Percentiles rank a stretch among this genome's conserved stretches.
Conservation (phyloP, 2,113 vertebrate genomes). For the Mastomys coucha region DNA sequence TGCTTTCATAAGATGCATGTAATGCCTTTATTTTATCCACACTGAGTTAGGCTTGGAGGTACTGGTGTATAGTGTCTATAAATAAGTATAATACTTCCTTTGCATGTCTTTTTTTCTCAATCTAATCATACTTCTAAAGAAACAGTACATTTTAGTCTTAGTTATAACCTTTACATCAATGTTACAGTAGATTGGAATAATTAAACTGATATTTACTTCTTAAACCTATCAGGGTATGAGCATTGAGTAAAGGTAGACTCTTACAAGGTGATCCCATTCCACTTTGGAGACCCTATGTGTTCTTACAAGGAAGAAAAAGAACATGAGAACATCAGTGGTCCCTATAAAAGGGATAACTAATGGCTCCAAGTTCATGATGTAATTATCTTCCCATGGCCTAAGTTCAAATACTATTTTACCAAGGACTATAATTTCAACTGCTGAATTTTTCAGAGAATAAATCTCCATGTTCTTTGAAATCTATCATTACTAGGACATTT, state of each 20-base stretch:
- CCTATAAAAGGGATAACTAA: not conserved
- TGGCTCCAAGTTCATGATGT: not conserved
- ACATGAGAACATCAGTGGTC: not conserved
- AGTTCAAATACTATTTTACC: rapidly evolving
- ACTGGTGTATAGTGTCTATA: rapidly evolving
- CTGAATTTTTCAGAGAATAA: not conserved
- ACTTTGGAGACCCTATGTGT: not conserved
- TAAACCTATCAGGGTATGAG: not conserved
- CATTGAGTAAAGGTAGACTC: not conserved
- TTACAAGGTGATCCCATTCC: rapidly evolving
- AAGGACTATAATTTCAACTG: not conserved
- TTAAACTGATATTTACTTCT: not conserved
- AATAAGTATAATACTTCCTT: not conserved
- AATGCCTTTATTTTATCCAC: not conserved
- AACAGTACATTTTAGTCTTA: not conserved
- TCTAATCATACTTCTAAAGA: not conserved
- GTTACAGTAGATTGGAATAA: not conserved
- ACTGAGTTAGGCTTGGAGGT: not conserved
- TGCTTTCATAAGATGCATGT: not conserved
- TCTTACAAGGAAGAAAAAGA: not conserved
- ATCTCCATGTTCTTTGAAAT: not conserved
- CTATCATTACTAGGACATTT: not conserved
- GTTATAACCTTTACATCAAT: not conserved
- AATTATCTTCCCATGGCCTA: not conserved
- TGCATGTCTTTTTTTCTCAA: not conserved